Base-by-base conservation (phyloP, 1,140 invertebrate genomes). In the Leptinotarsa lineolata region DNA sequence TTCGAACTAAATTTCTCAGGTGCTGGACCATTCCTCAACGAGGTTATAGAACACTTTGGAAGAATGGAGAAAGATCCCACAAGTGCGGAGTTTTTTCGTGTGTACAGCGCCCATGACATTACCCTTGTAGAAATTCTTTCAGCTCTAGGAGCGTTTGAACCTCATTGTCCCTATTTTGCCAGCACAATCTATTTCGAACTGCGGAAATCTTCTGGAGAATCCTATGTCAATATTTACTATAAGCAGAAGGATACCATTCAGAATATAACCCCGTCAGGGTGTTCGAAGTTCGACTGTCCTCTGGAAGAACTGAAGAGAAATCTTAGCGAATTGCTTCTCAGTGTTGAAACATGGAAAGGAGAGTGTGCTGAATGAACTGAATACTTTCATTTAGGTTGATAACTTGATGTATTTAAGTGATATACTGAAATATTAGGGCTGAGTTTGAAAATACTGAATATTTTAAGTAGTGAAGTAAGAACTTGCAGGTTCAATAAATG, bases 261-360 rank as follows among this genome's bases (percentile, higher is more conserved):
- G 58, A 13, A 59, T 8, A 3, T 59, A n/a, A 59, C 15, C 6
- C 16, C 20, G 58, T 18, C 16, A 59, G 58, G 58, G 6, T 59
- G 58, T 59, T n/a, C 11, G 58, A n/a, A n/a, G 16, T 59, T 59
- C 58, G 15, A 59, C 58, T 59, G 58, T 59, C 58, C 58, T n/a
- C 58, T 59, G 5, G 6, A 6, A n/a, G 58, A 59, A 13, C 20
- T 59, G 16, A 59, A 59, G 20, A 59, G 20, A 1, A n/a, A n/a
- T n/a, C 16, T 59, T n/a, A 11, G 20, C 5, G 58, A 16, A n/a
- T 18, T 59, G 16, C 58, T n/a, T 16, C 1, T 59, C 1, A 20
- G 20, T 59, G 58, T 20, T 59, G 58, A n/a, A 59, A 59, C 15
- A n/a, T 59, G 58, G 58, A 2, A 59, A 20, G 20, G 6, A n/a